Evolutionary conservation across 2,888 invertebrate species (phyloP).

Genomic region (Callinectes sapidus): DNA sequence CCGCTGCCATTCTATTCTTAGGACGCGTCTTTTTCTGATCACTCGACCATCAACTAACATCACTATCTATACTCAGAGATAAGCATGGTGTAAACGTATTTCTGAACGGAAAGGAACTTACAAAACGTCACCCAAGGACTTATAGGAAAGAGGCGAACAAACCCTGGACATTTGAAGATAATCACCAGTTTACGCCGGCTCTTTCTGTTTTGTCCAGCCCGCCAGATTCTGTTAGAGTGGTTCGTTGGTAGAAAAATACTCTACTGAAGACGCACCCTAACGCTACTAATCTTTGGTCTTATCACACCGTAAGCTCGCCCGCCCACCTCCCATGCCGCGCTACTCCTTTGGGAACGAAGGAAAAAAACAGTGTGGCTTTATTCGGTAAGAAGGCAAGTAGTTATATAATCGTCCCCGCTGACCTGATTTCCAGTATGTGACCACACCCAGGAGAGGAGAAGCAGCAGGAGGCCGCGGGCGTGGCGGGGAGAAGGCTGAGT

Average conservation of each 20-base stretch:
- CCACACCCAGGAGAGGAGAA: constrained; percentile 6
- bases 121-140: not conserved
- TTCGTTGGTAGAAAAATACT: not conserved
- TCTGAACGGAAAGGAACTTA: too few species aligned
- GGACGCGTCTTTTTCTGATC: not conserved
- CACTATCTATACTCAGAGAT: not conserved
- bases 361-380: not conserved
- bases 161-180: not conserved
- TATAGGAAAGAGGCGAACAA: not conserved
- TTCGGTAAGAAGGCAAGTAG: constrained; percentile 10
- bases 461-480: not conserved
- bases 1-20: not conserved
- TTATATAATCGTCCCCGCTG: constrained; percentile 28
- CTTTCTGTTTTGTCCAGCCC: not conserved
- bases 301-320: not conserved
- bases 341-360: not conserved
- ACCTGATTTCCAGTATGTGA: constrained; percentile 11
- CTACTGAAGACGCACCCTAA: not conserved
- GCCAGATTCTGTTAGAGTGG: too few species aligned
- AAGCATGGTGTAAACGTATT: not conserved
- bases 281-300: not conserved
- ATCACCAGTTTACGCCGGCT: not conserved
- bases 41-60: not conserved
- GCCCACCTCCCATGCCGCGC: not conserved
- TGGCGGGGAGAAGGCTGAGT: not conserved